Base-by-base conservation (phyloP, 1,140 invertebrate genomes). In the Idris sp. region DNA sequence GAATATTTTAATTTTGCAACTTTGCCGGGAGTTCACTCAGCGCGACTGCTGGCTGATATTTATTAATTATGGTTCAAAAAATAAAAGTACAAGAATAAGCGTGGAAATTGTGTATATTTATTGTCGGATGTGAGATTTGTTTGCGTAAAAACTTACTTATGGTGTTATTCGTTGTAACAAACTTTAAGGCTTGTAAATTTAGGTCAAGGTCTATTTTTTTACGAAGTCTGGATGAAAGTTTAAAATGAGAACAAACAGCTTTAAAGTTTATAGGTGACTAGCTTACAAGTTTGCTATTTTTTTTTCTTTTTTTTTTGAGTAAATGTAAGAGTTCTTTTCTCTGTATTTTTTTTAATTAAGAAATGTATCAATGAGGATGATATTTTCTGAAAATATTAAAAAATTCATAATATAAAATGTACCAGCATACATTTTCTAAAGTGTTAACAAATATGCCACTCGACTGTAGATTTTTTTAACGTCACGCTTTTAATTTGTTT, bases 1-100 rank as follows among this genome's bases (percentile, higher is more conserved):
- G 40, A 44, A 54, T 49, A 51, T 65, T 65, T 65, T 54, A 65
- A 65, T 65, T 53, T 54, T 41, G 18, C 22, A 35, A 18, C 15
- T 41, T 33, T 26, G 46, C 10, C 51, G 10, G 44, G 4, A 6
- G 31, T 13, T 7, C 13, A 9, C 22, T 13, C 13, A 6, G n/a
- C 31, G 2, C 30, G n/a, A n/a, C n/a, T n/a, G n/a, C 36, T 28
- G 9, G 14, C 5, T 2, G 1, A 19, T 14, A 59, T 59, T 59
- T 59, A 44, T 58, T 58, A 35, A 11, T 44, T 44, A 25, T 11
- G 25, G 31, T 51, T 26, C 16, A 19, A 10, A 18, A 25, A 19
- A 19, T 30, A 44, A 43, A 43, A 18, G 22, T 22, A 11, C 8
- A 10, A 4, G 22, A 5, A 9, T 10, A 43, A 56, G 16, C 13